Evolutionary conservation across 2,888 invertebrate genomes (phyloP), one percentile per base, ranked within the genome.

Genomic region (Phymatocera aterrima): DNA sequence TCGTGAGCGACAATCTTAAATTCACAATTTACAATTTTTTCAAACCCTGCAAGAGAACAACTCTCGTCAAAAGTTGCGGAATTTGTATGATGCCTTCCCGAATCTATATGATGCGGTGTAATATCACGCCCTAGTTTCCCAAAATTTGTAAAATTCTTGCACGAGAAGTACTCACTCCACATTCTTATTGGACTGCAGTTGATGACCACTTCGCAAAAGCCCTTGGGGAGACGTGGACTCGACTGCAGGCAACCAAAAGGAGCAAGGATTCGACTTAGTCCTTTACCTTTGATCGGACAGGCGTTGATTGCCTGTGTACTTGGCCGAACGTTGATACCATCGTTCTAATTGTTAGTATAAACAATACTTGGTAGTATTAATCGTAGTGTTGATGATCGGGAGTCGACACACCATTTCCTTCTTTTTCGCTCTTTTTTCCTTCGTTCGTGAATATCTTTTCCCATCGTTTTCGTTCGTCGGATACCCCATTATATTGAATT

Each of bases 131-230:
- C 3, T 10, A 12, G 6, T 3, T 12, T 40, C 12, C 3, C 8
- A 4, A 21, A 24, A 12, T 28, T 28, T 3, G 57, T 10, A 28
- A 15, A 57, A 28, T 28, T 28, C 34, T 18, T 15, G 24, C 8
- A 43, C n/a, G 68, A 21, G 15, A 43, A 68, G n/a, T n/a, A 68
- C 54, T 78, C 43, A 74, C 24, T 21, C 31, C 34, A 31, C 21
- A 77, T 80, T 74, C 57, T 74, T 84, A 82, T 34, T 4, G 65
- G 12, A 68, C 18, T 43, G 1, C 84, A 90, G 90, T 90, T 64
- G 90, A 90, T 82, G 90, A 90, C 78, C 90, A 90, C 74, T 90
- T 90, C 75, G 90, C 90, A 8, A 90, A 90, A 82, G 90, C 90
- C 8, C 85, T 90, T 40, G 91, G 91, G 2, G 91, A 91, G 74